Conservation (phyloP, 2,888 invertebrate genomes). For the Drosophila birchii region DNA sequence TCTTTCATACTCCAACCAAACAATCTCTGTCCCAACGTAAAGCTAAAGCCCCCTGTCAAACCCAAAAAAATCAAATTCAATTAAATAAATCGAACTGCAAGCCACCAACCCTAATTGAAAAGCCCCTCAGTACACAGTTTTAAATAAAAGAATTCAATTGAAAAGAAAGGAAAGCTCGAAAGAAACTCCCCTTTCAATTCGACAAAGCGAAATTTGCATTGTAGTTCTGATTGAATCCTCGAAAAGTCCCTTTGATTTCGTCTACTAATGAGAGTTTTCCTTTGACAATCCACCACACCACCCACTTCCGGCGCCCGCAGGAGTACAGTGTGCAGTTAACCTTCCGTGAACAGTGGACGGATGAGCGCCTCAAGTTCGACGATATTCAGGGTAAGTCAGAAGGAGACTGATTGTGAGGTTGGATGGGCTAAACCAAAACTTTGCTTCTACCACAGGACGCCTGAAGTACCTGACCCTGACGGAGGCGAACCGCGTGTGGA, state of each 20-base stretch:
- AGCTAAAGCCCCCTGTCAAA: conserved; percentile 28
- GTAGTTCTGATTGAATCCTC: conserved; percentile 66
- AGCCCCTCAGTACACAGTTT: conserved; percentile 53
- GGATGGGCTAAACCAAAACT: not conserved
- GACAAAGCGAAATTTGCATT: conserved; percentile 69
- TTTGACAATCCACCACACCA: conserved; percentile 22
- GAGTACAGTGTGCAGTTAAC: conserved; percentile 99
- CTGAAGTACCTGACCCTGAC: conserved; percentile 96
- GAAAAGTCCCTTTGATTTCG: conserved; percentile 34
- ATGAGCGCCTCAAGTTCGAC: conserved; percentile 95
- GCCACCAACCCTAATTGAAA: conserved; percentile 55
- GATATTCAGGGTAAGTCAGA: conserved; percentile 91
- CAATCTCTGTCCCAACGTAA: conserved; percentile 35
- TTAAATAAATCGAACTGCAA: conserved; percentile 57
- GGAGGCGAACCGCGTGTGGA: conserved; percentile 98
- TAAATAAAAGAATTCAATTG: conserved; percentile 18
- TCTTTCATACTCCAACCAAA: conserved; percentile 55
- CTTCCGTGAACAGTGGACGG: conserved; percentile 98
- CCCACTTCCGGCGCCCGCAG: conserved; percentile 84
- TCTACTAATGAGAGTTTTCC: conserved; percentile 51
- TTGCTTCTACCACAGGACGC: conserved; percentile 87
- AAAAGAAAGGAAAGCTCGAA: conserved; percentile 45
- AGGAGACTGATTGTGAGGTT: not conserved
- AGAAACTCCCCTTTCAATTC: conserved; percentile 54
- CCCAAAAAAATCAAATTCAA: conserved; percentile 41